Percentiles rank a stretch among this genome's conserved stretches.
These are phyloP conservation scores for Chauna torquata DNA, from an alignment of 2,113 vertebrate genomes.

Conservation along the genomic window DNA sequence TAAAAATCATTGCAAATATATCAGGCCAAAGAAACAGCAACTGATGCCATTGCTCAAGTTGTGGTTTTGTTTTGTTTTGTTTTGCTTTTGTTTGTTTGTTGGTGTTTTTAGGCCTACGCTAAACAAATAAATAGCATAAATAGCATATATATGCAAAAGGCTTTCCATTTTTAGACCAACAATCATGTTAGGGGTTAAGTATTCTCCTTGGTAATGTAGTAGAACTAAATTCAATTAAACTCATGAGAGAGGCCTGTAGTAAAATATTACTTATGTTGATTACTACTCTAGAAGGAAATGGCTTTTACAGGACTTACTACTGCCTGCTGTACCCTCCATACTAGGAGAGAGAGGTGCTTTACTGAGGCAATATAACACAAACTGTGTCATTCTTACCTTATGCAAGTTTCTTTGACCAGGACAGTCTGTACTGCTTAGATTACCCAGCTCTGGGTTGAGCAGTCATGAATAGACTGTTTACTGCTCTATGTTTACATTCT, in stretches of 20 bases:
- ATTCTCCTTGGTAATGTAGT: not conserved
- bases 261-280: not conserved
- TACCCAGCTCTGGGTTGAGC: not conserved
- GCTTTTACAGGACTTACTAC: not conserved
- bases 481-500: rapidly evolving
- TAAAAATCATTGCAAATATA: not conserved
- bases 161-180: not conserved
- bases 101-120: not conserved
- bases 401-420: not conserved
- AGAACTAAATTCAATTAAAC: not conserved
- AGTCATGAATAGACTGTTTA: not conserved
- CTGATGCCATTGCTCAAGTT: not conserved
- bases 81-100: too few species aligned
- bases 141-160: not conserved
- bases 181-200: not conserved
- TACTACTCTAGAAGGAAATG: not conserved
- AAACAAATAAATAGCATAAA: not conserved
- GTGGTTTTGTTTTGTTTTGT: not conserved
- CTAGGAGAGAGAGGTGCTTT: not conserved
- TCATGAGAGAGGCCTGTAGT: not conserved
- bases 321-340: not conserved
- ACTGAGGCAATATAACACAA: not conserved
- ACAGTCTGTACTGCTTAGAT: not conserved
- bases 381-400: not conserved
- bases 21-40: not conserved